phyloP scores from a whole-genome alignment of 37 sponge, comb jelly and placozoan genomes.

The Crambe crambe region DNA sequence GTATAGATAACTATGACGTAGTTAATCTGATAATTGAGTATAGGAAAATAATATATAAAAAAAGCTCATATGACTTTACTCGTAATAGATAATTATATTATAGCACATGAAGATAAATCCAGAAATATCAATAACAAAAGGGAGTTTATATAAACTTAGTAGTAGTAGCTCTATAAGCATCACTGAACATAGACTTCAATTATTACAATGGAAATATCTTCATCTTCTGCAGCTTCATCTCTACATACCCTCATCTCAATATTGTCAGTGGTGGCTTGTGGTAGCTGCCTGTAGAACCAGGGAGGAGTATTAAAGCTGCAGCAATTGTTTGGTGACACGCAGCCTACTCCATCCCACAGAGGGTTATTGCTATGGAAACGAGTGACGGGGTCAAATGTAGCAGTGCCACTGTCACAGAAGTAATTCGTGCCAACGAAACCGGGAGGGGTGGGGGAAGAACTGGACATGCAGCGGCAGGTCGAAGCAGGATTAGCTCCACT shows the following conservation, averaged over 20 bases:
- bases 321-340: background rate
- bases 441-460: background rate
- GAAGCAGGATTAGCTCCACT: no score
- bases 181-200: conserved; percentile 36
- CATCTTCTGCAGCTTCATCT: background rate
- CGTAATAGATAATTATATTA: no score
- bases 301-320: conserved; percentile 21
- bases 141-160: no score
- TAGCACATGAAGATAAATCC: no score
- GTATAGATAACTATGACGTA: no score
- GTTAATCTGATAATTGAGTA: no score
- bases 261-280: background rate
- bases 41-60: no score
- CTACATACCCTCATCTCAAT: conserved; percentile 42
- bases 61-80: no score
- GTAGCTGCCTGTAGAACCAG: conserved; percentile 21
- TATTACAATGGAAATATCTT: conserved; percentile 11
- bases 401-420: conserved; percentile 14
- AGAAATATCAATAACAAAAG: no score
- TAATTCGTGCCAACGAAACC: conserved; percentile 7
- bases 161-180: no score
- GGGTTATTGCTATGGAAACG: conserved; percentile 20
- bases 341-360: conserved; percentile 49
- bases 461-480: background rate
- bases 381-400: no score